phyloP scores from a whole-genome alignment of 2,113 vertebrate species.

The Aramus guarauna region DNA sequence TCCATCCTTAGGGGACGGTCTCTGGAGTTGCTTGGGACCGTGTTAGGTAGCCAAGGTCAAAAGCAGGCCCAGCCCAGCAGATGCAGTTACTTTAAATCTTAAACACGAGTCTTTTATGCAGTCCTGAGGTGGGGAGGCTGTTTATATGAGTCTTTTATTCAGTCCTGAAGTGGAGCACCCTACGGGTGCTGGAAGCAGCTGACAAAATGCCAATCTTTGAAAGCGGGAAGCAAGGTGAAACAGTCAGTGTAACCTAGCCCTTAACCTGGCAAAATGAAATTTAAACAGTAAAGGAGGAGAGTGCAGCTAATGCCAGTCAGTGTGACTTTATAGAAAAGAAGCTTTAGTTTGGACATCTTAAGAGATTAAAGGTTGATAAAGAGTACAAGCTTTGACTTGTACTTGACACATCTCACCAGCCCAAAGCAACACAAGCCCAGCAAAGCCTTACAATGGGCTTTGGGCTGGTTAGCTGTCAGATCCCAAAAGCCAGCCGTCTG shows the following conservation, averaged over 20 bases:
- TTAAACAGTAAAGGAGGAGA: background rate
- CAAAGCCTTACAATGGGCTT: background rate
- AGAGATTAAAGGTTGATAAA: background rate
- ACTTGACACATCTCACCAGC: background rate
- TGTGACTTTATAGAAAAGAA: background rate
- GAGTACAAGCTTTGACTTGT: background rate
- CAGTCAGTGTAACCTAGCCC: background rate
- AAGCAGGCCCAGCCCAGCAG: background rate
- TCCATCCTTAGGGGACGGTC: background rate
- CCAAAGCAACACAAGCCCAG: background rate
- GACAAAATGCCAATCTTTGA: background rate
- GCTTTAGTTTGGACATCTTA: background rate
- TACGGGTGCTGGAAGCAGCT: background rate
- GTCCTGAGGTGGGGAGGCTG: background rate
- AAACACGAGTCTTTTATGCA: background rate
- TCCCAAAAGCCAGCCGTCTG: background rate
- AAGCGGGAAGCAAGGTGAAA: background rate
- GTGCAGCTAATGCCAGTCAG: background rate
- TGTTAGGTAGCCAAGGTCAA: background rate
- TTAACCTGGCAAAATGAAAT: background rate
- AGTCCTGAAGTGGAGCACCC: background rate
- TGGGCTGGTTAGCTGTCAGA: background rate
- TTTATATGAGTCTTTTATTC: background rate
- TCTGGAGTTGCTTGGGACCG: background rate
- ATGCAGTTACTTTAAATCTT: background rate